A percentile compares a stretch with the other conserved stretches of the same genome.
phyloP scores from a whole-genome alignment of 2,113 vertebrate genomes.

The Pristiophorus japonicus region DNA sequence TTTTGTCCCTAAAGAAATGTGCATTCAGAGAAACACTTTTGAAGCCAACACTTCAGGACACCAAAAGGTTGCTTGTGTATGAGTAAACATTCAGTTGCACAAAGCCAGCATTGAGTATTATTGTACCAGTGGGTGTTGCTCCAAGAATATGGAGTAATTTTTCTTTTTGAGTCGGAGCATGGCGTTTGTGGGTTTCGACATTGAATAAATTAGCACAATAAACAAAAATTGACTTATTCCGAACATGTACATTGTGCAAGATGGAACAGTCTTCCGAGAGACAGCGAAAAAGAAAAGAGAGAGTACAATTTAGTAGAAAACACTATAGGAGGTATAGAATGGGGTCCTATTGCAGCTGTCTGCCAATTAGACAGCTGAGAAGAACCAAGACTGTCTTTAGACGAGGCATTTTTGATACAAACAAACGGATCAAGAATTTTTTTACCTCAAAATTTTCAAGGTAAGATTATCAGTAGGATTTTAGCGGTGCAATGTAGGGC shows the following conservation, averaged over 20 bases:
- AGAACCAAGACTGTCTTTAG: slow-evolving; percentile 33
- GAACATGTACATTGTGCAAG: slow-evolving; percentile 45
- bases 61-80: neutral
- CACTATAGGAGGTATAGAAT: slow-evolving; percentile 45
- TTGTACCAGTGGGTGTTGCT: slow-evolving; percentile 51
- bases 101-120: slow-evolving; percentile 61
- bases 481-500: neutral
- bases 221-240: slow-evolving; percentile 43
- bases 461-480: slow-evolving; percentile 40
- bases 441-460: neutral
- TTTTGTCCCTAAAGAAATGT: neutral
- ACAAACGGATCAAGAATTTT: slow-evolving; percentile 31
- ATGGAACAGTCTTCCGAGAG: slow-evolving; percentile 47
- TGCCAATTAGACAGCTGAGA: neutral
- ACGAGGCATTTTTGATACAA: rapidly evolving
- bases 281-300: slow-evolving; percentile 16
- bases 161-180: slow-evolving; percentile 45
- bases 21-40: neutral
- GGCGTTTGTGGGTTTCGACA: slow-evolving; percentile 40
- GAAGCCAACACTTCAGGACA: neutral
- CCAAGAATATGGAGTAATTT: slow-evolving; percentile 51
- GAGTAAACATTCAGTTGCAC: slow-evolving; percentile 45
- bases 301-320: slow-evolving; percentile 40
- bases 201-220: slow-evolving; percentile 46
- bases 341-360: slow-evolving; percentile 43